phyloP scores from a whole-genome alignment of 2,888 invertebrate genomes.

The Limulus polyphemus region DNA sequence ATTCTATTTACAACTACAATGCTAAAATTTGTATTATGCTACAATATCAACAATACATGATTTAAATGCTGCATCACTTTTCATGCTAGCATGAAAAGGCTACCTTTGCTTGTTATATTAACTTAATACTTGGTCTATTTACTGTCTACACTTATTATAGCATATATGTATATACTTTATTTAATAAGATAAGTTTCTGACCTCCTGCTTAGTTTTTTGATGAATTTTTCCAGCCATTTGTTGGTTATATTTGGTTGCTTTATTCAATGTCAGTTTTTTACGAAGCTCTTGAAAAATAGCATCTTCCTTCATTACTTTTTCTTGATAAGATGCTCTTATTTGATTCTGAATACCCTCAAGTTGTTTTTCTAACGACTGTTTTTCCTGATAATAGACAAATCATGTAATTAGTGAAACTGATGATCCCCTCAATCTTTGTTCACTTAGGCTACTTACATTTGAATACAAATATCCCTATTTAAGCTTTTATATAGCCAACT shows the following conservation, averaged over 20 bases:
- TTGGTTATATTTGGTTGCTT: constrained; percentile 14
- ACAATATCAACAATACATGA: too few relatives aligned
- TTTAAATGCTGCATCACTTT: too few relatives aligned
- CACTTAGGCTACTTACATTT: neutral
- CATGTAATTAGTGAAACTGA: neutral
- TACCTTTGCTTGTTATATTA: too few relatives aligned
- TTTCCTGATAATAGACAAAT: constrained; percentile 2
- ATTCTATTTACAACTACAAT: too few relatives aligned
- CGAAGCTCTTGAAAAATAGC: constrained; percentile 14
- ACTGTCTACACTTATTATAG: too few relatives aligned
- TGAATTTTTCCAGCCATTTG: constrained; percentile 1
- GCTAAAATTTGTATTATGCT: too few relatives aligned
- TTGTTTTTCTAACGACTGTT: constrained; percentile 7
- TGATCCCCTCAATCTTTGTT: neutral
- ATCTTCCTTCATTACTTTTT: constrained; percentile 9
- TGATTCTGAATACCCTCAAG: constrained; percentile 8
- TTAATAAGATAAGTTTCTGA: too few relatives aligned
- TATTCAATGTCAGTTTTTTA: constrained; percentile 15
- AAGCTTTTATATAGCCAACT: neutral
- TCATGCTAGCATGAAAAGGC: too few relatives aligned
- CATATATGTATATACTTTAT: too few relatives aligned
- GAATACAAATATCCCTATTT: neutral
- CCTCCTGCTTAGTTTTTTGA: too few relatives aligned
- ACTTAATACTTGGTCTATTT: too few relatives aligned
- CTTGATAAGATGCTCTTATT: constrained; percentile 7